phyloP scores from a whole-genome alignment of 2,113 vertebrate genomes.

The Megaleporinus macrocephalus region DNA sequence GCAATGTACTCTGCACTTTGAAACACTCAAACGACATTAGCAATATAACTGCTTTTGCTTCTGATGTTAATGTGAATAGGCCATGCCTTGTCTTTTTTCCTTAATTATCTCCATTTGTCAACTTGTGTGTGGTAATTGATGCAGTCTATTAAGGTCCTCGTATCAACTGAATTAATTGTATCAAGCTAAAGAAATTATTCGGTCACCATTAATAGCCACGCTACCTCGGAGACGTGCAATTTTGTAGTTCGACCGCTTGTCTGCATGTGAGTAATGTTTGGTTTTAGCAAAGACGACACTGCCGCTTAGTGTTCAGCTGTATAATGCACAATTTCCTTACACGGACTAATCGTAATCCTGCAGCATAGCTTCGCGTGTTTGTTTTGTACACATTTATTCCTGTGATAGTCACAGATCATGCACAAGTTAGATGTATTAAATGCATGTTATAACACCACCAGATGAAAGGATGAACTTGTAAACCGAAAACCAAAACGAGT shows the following conservation, averaged over 20 bases:
- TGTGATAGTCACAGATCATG: no score
- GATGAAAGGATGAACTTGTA: background rate
- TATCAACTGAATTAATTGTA: background rate
- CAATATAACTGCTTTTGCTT: background rate
- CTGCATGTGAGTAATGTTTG: background rate
- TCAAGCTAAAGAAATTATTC: background rate
- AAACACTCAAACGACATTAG: background rate
- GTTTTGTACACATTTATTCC: no score
- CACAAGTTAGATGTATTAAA: background rate
- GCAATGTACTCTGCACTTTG: no score
- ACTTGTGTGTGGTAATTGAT: background rate
- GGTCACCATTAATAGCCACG: background rate
- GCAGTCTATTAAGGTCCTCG: background rate
- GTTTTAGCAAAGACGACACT: background rate
- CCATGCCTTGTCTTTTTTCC: background rate
- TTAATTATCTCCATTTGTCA: background rate
- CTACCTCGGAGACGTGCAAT: background rate
- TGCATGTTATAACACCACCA: background rate
- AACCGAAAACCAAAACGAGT: no score
- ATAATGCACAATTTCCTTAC: background rate
- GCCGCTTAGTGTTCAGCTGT: slow-evolving; percentile 16
- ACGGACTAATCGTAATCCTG: no score
- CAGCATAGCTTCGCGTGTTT: no score
- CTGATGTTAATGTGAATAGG: background rate
- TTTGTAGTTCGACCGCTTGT: no score